These are phyloP conservation scores for Euglossa dilemma DNA, from an alignment of 1,140 invertebrate species.

Conservation along the genomic window DNA sequence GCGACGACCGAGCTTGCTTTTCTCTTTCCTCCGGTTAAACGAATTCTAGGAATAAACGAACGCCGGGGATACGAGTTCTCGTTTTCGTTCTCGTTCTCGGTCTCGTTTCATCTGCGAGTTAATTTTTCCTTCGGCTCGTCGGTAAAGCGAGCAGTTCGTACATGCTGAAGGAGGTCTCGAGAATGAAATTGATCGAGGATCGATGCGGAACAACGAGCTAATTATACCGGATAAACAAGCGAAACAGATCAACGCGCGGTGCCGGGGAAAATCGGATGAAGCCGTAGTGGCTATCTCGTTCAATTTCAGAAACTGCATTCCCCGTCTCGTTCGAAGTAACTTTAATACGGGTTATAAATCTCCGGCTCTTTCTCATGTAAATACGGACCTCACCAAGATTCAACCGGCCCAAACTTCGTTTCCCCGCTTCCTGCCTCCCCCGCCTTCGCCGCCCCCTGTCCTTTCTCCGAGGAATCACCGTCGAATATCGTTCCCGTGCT, in stretches of 20 bases:
- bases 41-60: too few relatives aligned
- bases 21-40: neutral
- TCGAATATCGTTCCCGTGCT: constrained; percentile 32
- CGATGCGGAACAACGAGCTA: neutral
- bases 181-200: neutral
- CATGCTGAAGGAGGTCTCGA: too few relatives aligned
- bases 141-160: too few relatives aligned
- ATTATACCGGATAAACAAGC: constrained; percentile 23
- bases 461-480: constrained; percentile 15
- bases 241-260: constrained; percentile 35
- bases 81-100: too few relatives aligned
- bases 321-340: constrained; percentile 39
- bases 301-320: constrained; percentile 45
- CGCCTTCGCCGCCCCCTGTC: too few relatives aligned
- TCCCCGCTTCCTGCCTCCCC: constrained; percentile 6
- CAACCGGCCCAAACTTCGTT: constrained; percentile 51
- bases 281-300: constrained; percentile 20
- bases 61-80: too few relatives aligned
- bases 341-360: constrained; percentile 74
- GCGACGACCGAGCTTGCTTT: neutral
- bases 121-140: too few relatives aligned
- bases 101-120: too few relatives aligned
- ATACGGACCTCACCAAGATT: constrained; percentile 66
- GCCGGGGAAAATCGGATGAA: constrained; percentile 21
- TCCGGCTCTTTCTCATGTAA: constrained; percentile 73